phyloP scores from a whole-genome alignment of 2,888 invertebrate species.

The Exephanes ischioxanthus region DNA sequence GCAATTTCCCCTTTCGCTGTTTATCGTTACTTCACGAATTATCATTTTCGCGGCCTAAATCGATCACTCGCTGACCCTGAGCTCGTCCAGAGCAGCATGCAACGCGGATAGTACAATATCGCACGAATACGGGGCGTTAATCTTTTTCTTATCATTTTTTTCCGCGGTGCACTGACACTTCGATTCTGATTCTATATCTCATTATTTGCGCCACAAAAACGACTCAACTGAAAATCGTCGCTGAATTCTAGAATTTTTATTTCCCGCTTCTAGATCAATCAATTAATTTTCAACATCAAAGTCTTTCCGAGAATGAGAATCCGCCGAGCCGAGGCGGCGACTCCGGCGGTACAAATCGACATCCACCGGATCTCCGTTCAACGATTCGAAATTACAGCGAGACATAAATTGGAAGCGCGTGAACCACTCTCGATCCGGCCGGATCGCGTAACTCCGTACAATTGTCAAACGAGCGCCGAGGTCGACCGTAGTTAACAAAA shows the following conservation, averaged over 20 bases:
- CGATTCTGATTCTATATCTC: constrained; percentile 20
- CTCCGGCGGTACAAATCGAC: constrained; percentile 28
- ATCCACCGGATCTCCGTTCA: constrained; percentile 32
- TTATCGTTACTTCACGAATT: constrained; percentile 59
- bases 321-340: neutral
- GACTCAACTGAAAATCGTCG: constrained; percentile 1
- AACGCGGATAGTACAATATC: constrained; percentile 31
- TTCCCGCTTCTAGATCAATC: neutral
- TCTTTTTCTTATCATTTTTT: constrained; percentile 30
- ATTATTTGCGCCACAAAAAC: neutral
- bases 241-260: neutral
- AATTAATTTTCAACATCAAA: neutral
- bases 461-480: constrained; percentile 49
- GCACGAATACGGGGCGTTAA: constrained; percentile 19
- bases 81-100: neutral
- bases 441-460: constrained; percentile 49
- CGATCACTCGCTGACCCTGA: constrained; percentile 62
- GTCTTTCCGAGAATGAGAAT: neutral
- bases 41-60: constrained; percentile 41
- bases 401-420: constrained; percentile 63
- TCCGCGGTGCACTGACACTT: constrained; percentile 51
- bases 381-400: constrained; percentile 47
- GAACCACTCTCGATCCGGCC: constrained; percentile 51
- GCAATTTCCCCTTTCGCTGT: constrained; percentile 22
- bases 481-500: neutral